Conservation (phyloP, 2,888 invertebrate species). For the Uloborus plumipes region DNA sequence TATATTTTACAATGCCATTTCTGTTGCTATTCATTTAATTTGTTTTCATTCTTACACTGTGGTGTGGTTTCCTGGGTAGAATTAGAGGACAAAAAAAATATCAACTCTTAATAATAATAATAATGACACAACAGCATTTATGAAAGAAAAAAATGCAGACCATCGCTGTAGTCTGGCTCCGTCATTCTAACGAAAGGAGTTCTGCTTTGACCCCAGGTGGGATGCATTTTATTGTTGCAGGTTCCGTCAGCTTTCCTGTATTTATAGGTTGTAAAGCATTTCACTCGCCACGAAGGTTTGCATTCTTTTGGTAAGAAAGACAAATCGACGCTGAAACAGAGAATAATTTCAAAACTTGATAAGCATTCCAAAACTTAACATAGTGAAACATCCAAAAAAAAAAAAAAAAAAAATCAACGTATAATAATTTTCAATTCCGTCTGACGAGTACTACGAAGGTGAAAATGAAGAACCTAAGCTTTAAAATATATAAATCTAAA, state of each 20-base stretch:
- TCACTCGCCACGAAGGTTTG: conserved; percentile 37
- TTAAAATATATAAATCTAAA: too few relatives aligned
- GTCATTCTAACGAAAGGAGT: conserved; percentile 85
- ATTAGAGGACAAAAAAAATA: too few relatives aligned
- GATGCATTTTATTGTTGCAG: conserved; percentile 85
- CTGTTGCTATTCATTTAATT: too few relatives aligned
- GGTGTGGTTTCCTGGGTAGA: too few relatives aligned
- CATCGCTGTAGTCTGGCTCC: conserved; percentile 86
- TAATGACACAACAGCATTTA: too few relatives aligned
- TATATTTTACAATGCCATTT: too few relatives aligned
- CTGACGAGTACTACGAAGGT: background rate
- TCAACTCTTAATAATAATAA: too few relatives aligned
- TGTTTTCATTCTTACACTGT: too few relatives aligned
- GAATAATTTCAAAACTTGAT: background rate
- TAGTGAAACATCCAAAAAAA: background rate
- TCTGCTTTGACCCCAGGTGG: conserved; percentile 86
- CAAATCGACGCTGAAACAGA: conserved; percentile 40
- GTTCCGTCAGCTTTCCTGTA: conserved; percentile 90
- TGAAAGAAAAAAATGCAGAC: conserved; percentile 69
- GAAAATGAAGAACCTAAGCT: too few relatives aligned
- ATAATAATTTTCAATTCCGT: background rate
- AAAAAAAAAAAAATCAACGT: background rate
- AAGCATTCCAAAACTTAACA: background rate
- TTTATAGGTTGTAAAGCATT: conserved; percentile 47
- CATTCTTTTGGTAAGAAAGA: conserved; percentile 49